Percentiles rank a stretch among this genome's conserved stretches.
Evolutionary conservation across 2,888 invertebrate species (phyloP).

Genomic region (Athalia cordata): DNA sequence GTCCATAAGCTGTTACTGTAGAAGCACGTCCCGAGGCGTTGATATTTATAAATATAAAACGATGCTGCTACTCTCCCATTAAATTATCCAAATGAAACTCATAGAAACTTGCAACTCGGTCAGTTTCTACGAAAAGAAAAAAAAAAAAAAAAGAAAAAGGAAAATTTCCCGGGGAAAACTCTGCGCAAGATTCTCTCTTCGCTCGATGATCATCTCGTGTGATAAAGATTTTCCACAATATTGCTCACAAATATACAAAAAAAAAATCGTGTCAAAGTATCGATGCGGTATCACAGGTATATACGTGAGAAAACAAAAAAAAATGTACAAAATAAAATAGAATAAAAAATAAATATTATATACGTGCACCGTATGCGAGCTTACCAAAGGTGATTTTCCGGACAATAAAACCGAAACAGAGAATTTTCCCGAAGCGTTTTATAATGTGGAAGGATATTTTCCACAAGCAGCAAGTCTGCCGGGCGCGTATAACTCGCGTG

Average conservation of each 20-base stretch:
- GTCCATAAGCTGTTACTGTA: neutral
- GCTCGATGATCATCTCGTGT: too few relatives aligned
- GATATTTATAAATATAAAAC: conserved; percentile 39
- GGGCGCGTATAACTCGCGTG: conserved; percentile 53
- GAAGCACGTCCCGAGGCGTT: neutral
- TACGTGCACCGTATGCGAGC: neutral
- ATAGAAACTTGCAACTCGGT: neutral
- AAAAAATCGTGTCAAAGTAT: too few relatives aligned
- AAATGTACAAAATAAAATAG: neutral
- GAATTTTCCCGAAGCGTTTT: conserved; percentile 59
- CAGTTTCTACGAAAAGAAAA: neutral
- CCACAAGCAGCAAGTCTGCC: neutral
- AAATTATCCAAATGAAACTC: neutral
- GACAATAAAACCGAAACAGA: conserved; percentile 58
- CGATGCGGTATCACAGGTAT: neutral
- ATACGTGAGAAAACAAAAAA: neutral
- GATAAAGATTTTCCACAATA: too few relatives aligned
- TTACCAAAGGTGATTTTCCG: conserved; percentile 52
- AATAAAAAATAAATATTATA: neutral
- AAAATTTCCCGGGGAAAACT: too few relatives aligned
- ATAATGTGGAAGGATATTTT: conserved; percentile 61
- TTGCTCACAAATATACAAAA: too few relatives aligned
- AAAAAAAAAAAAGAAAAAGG: too few relatives aligned
- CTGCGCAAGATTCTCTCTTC: too few relatives aligned
- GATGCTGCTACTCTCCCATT: neutral